phyloP scores from a whole-genome alignment of 2,888 invertebrate genomes.

The Philereme transversata region DNA sequence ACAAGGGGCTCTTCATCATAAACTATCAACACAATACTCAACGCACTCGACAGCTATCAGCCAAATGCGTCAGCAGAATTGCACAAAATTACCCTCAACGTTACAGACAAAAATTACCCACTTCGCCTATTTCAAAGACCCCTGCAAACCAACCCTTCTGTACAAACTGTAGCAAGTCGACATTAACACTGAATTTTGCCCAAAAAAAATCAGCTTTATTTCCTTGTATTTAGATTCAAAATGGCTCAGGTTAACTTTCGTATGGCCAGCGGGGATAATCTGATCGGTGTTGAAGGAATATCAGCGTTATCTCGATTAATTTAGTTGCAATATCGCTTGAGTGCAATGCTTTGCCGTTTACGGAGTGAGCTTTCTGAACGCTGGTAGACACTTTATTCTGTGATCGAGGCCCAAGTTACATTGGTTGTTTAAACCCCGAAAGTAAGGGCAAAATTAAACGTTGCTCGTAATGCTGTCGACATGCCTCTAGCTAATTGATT shows the following conservation, averaged over 20 bases:
- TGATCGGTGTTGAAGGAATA: slow-evolving; percentile 2
- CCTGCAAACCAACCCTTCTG: slow-evolving; percentile 26
- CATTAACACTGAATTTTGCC: neutral
- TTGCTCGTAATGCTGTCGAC: slow-evolving; percentile 81
- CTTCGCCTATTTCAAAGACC: slow-evolving; percentile 48
- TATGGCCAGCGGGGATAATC: neutral
- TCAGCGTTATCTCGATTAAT: slow-evolving; percentile 6
- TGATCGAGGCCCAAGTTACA: slow-evolving; percentile 42
- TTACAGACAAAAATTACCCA: slow-evolving; percentile 66
- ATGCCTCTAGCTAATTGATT: slow-evolving; percentile 83
- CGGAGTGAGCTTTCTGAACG: slow-evolving; percentile 3
- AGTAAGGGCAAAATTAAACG: slow-evolving; percentile 78
- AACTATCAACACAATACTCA: slow-evolving; percentile 73
- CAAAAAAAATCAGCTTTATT: slow-evolving; percentile 9
- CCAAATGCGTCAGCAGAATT: slow-evolving; percentile 79
- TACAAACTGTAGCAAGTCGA: slow-evolving; percentile 19
- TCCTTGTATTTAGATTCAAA: slow-evolving; percentile 9
- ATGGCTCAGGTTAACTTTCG: slow-evolving; percentile 2
- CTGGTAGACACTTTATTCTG: slow-evolving; percentile 12
- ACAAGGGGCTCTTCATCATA: slow-evolving; percentile 67
- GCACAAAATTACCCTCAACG: slow-evolving; percentile 67
- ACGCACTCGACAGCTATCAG: slow-evolving; percentile 64
- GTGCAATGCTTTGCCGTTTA: slow-evolving; percentile 5
- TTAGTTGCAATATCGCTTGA: slow-evolving; percentile 12
- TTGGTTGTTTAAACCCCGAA: slow-evolving; percentile 50